A percentile compares a stretch with the other conserved stretches of the same genome.
Conservation (phyloP, 1,140 invertebrate species). For the Drosophila tropicalis region DNA sequence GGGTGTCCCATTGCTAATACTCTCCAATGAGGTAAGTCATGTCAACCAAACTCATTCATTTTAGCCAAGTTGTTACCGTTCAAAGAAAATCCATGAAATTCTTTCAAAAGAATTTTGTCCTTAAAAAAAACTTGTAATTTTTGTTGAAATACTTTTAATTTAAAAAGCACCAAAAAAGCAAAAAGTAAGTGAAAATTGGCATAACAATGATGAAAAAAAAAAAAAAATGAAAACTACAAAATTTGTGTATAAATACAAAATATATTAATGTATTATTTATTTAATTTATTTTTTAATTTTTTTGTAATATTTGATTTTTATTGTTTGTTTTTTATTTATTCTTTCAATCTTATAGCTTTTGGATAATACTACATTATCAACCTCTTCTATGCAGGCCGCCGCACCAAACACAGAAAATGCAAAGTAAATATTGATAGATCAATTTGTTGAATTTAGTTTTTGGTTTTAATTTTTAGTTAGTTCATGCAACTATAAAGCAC, state of each 20-base stretch:
- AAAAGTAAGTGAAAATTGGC: conserved; percentile 74
- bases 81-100: conserved; percentile 6
- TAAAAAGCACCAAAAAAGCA: conserved; percentile 51
- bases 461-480: conserved; percentile 21
- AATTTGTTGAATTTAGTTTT: conserved; percentile 46
- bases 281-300: conserved; percentile 48
- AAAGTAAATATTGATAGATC: conserved; percentile 85
- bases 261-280: conserved; percentile 37
- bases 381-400: conserved; percentile 83
- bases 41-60: not conserved
- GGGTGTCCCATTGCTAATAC: conserved; percentile 83
- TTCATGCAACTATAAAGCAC: conserved; percentile 35
- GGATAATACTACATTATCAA: conserved; percentile 84
- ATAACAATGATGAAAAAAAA: conserved; percentile 29
- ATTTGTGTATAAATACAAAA: conserved; percentile 20
- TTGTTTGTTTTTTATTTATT: conserved; percentile 82
- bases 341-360: conserved; percentile 84
- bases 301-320: conserved; percentile 63
- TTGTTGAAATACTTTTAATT: conserved; percentile 59
- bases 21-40: conserved; percentile 84
- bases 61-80: conserved; percentile 10
- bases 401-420: conserved; percentile 84
- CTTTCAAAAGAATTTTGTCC: conserved; percentile 38
- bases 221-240: conserved; percentile 19
- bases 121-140: conserved; percentile 43